Conservation (phyloP, 1,140 invertebrate genomes). For the Sminthurides bifidus region DNA sequence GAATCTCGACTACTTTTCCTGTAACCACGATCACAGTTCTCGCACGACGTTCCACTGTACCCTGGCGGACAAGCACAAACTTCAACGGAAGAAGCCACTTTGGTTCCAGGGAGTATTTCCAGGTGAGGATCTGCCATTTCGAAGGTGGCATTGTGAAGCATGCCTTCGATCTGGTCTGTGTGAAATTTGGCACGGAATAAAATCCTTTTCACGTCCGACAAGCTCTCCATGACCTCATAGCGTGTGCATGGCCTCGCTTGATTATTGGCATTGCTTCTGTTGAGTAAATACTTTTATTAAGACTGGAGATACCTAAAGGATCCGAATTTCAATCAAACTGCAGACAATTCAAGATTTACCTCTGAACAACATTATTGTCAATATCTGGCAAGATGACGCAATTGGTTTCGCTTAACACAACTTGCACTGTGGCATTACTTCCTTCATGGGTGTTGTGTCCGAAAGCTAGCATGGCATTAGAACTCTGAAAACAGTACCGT, state of each 20-base stretch:
- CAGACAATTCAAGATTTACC: background rate
- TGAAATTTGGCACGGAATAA: constrained; percentile 84
- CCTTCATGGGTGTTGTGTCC: constrained; percentile 24
- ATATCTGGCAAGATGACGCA: constrained; percentile 24
- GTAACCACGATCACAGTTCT: constrained; percentile 72
- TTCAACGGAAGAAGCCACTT: constrained; percentile 17
- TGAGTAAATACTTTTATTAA: background rate
- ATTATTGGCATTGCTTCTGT: background rate
- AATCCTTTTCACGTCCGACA: constrained; percentile 65
- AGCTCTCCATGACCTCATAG: constrained; percentile 65
- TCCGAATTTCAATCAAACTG: background rate
- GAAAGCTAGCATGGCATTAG: constrained; percentile 24
- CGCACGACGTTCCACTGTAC: constrained; percentile 68
- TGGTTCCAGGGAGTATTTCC: background rate
- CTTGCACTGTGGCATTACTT: constrained; percentile 32
- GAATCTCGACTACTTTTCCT: constrained; percentile 43
- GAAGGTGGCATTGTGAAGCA: constrained; percentile 33
- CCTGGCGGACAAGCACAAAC: constrained; percentile 44
- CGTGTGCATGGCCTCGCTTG: constrained; percentile 49
- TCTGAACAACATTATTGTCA: constrained; percentile 23
- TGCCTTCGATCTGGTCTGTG: constrained; percentile 82
- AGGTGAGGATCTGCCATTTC: constrained; percentile 7
- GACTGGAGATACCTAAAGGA: background rate
- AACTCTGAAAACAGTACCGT: constrained; percentile 30
- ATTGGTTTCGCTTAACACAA: constrained; percentile 27